phyloP scores from a whole-genome alignment of 2,888 invertebrate species.

The Seira sanloemensis region DNA sequence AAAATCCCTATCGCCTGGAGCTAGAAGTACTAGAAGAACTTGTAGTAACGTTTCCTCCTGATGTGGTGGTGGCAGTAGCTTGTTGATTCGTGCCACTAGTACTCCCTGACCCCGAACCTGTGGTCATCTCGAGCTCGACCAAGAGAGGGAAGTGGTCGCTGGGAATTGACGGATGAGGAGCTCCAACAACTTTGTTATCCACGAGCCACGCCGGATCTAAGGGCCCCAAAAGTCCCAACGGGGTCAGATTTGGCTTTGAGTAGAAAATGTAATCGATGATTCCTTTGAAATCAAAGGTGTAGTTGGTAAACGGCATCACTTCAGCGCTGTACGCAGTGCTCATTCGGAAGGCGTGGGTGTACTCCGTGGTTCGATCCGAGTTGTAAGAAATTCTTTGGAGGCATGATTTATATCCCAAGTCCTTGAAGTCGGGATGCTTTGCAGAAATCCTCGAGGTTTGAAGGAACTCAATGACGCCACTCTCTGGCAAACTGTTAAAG shows the following conservation, averaged over 20 bases:
- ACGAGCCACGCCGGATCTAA: slow-evolving; percentile 94
- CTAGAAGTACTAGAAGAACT: slow-evolving; percentile 51
- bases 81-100: slow-evolving; percentile 26
- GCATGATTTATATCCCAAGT: slow-evolving; percentile 92
- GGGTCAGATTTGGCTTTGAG: slow-evolving; percentile 95
- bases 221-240: slow-evolving; percentile 95
- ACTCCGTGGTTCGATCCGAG: slow-evolving; percentile 81
- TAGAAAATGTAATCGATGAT: slow-evolving; percentile 99
- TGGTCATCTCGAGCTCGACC: slow-evolving; percentile 54
- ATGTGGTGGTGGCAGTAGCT: slow-evolving; percentile 32
- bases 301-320: slow-evolving; percentile 98
- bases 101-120: slow-evolving; percentile 33
- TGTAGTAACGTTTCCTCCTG: slow-evolving; percentile 42
- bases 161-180: slow-evolving; percentile 98
- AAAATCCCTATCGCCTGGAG: slow-evolving; percentile 43
- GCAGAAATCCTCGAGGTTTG: slow-evolving; percentile 91
- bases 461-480: slow-evolving; percentile 97
- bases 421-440: slow-evolving; percentile 97
- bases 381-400: slow-evolving; percentile 87
- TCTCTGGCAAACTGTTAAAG: slow-evolving; percentile 98
- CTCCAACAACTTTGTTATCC: slow-evolving; percentile 97
- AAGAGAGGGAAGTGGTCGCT: slow-evolving; percentile 54
- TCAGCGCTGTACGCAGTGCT: slow-evolving; percentile 96
- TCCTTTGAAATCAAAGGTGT: slow-evolving; percentile 99
- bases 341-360: slow-evolving; percentile 96